Evolutionary conservation across 2,797 vertebrate genomes (phyloP), one percentile per base, ranked within the genome.

Genomic region (Prunella strophiata): DNA sequence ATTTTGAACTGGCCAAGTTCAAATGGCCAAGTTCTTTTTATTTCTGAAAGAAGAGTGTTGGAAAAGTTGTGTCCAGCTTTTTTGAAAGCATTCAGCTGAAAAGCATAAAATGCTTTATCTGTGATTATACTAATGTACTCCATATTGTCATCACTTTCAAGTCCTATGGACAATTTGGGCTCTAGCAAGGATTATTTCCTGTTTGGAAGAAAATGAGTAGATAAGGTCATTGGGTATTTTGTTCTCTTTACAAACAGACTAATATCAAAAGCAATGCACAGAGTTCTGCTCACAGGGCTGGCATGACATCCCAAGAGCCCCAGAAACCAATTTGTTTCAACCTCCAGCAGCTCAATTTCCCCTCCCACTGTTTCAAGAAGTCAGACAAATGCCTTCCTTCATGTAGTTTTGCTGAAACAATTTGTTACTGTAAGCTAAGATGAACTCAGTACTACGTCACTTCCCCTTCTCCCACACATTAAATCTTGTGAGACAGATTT

Each of bases 1-100:
- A 48, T 85, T 94, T 77, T 89, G 72, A 96, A 77, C 65, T 77
- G 62, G 51, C 89, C 57, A 77, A 77, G 55, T 79, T 84, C 50
- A 94, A 75, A 29, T 68, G n/a, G 13, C 6, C 72, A n/a, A n/a
- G n/a, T 91, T 87, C 22, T 73, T 89, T 75, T 80, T 77, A 50
- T 85, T 91, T 83, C 68, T 83, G 50, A 85, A 83, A 89, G 61
- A 34, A 71, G 5, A 43, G 7, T 36, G 16, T 71, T 86, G 59
- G 36, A 67, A 67, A 85, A 80, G 30, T 83, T 88, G 27, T 72
- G 26, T 62, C 26, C 63, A 77, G n/a, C 42, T 77, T 77, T 91
- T 94, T 65, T 77, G 74, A 77, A 97, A 77, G 25, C 42, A 65
- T 30, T 42, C 38, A 68, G 45, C 54, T 85, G 59, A n/a, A 93